Percentiles rank a stretch among this genome's conserved stretches.
Evolutionary conservation across 2,797 vertebrate species (phyloP).

Genomic region (Arctocebus calabarensis): DNA sequence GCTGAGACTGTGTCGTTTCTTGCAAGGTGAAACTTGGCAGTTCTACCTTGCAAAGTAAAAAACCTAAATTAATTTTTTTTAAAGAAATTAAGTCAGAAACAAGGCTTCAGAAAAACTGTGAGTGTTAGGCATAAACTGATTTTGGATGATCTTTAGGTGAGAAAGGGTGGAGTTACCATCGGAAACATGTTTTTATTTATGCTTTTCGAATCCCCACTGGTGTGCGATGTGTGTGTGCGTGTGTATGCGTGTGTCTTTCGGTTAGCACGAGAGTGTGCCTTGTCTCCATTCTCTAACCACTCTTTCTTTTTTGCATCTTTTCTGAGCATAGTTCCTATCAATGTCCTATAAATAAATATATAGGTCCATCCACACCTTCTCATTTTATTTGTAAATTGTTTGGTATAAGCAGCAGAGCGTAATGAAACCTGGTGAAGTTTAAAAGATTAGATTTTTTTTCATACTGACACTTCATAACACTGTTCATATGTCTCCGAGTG

Average conservation of each 20-base stretch:
- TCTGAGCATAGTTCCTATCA: slow-evolving; percentile 20
- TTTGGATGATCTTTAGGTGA: slow-evolving; percentile 84
- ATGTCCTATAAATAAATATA: neutral
- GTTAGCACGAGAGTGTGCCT: slow-evolving; percentile 47
- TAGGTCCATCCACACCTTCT: slow-evolving; percentile 80
- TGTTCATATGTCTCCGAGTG: slow-evolving; percentile 84
- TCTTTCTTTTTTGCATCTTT: slow-evolving; percentile 54
- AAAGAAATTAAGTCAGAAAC: slow-evolving; percentile 84
- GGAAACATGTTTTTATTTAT: slow-evolving; percentile 83
- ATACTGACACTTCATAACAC: slow-evolving; percentile 79
- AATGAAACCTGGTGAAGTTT: slow-evolving; percentile 74
- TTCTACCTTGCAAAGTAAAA: slow-evolving; percentile 84
- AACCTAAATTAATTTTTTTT: slow-evolving; percentile 83
- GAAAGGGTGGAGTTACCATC: slow-evolving; percentile 83
- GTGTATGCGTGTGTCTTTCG: neutral
- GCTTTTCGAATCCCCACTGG: slow-evolving; percentile 72
- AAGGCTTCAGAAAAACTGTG: slow-evolving; percentile 83
- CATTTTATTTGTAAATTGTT: slow-evolving; percentile 85
- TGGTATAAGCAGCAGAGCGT: slow-evolving; percentile 73
- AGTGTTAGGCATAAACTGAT: slow-evolving; percentile 83
- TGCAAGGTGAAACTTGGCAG: slow-evolving; percentile 83
- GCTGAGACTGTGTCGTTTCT: slow-evolving; percentile 76
- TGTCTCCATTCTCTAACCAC: slow-evolving; percentile 52
- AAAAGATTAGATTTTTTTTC: slow-evolving; percentile 79
- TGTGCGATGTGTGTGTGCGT: slow-evolving; percentile 55